Evolutionary conservation across 1,140 invertebrate genomes (phyloP), one percentile per base, ranked within the genome.

Genomic region (Ceratosolen fusciceps): DNA sequence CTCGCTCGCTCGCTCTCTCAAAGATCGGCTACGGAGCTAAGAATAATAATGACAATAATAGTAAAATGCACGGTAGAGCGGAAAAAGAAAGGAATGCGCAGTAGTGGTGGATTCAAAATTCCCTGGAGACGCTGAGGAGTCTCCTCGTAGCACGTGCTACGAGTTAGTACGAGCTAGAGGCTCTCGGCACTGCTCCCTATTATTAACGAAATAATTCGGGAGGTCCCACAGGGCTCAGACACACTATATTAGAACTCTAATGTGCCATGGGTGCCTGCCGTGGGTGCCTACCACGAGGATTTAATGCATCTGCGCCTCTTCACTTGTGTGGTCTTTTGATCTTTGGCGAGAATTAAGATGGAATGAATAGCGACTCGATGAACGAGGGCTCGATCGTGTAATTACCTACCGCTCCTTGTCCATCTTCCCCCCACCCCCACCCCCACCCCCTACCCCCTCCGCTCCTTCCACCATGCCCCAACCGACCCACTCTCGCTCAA

Each of bases 181-280:
- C n/a, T n/a, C n/a, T 12, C 12, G 39, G 39, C 58, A 19, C 58
- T 83, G 82, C 83, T 87, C 81, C 80, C 83, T 87, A 83, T 87
- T 83, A 87, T 87, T 87, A 87, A 79, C 83, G 78, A 86, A 86
- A 87, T 87, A 82, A 86, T 83, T 85, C 78, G 70, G 75, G 49
- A 54, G 74, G 74, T 16, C 34, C 47, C 49, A 47, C 67, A 75
- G 39, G 31, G 65, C 77, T 37, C 26, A 82, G 81, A 81, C 80
- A 83, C 81, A 83, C 43, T 74, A 67, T 65, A 56, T 85, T 85
- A 85, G 80, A 74, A 52, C 78, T n/a, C 60, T 81, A 84, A 77
- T 83, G 81, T 77, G 78, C n/a, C 60, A n/a, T 9, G 58, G 19
- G 29, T 31, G 26, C 19, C 73, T 75, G 65, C 65, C 74, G 52